Evolutionary conservation across 2,113 vertebrate species (phyloP).

Genomic region (Fulica atra): DNA sequence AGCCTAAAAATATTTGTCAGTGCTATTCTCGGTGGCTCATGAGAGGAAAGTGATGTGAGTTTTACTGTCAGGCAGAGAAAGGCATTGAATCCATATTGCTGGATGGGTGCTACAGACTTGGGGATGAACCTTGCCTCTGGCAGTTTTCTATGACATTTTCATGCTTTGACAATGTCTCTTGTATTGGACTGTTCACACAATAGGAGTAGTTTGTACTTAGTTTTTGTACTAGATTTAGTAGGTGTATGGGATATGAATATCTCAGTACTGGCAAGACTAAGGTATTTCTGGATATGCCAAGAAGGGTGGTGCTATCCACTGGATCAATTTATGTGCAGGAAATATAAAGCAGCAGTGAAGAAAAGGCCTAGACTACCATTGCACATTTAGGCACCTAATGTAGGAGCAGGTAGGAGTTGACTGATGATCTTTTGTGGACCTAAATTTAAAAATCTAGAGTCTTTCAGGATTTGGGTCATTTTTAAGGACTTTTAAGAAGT

Average conservation of each 20-base stretch:
- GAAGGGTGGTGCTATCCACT: background rate
- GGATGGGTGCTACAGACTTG: background rate
- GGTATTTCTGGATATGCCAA: background rate
- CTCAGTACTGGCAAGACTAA: background rate
- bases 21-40: conserved; percentile 22
- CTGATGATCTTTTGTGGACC: background rate
- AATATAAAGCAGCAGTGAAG: background rate
- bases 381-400: background rate
- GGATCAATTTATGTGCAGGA: background rate
- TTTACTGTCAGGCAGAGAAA: conserved; percentile 18
- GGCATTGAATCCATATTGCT: conserved; percentile 1
- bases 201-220: background rate
- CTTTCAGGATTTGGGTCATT: background rate
- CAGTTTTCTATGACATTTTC: background rate
- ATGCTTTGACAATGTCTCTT: conserved; percentile 14
- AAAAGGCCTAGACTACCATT: background rate
- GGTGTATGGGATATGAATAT: background rate
- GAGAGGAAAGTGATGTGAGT: conserved; percentile 23
- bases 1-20: conserved; percentile 43
- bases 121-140: conserved; percentile 5
- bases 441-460: background rate
- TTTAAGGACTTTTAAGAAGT: background rate
- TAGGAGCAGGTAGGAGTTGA: background rate
- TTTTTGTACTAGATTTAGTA: background rate
- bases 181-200: background rate